phyloP scores from a whole-genome alignment of 2,113 vertebrate genomes.

The Nerophis ophidion region DNA sequence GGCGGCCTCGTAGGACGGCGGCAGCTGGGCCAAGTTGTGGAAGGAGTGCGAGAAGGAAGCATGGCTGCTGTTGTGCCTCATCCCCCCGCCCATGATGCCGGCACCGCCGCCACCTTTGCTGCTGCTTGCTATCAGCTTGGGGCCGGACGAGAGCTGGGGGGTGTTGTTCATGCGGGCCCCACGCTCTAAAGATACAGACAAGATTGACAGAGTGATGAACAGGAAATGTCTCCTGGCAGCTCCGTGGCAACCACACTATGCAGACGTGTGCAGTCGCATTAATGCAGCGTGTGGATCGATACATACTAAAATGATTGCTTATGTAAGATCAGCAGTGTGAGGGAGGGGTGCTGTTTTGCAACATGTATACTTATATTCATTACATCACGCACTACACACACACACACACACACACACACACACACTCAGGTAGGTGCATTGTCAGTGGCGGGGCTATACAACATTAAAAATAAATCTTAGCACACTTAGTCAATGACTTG shows the following conservation, averaged over 20 bases:
- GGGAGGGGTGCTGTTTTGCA: slow-evolving; percentile 38
- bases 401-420: slow-evolving; percentile 24
- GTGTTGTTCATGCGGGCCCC: slow-evolving; percentile 71
- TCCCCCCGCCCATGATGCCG: slow-evolving; percentile 22
- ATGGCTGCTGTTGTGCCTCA: slow-evolving; percentile 76
- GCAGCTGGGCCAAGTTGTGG: slow-evolving; percentile 88
- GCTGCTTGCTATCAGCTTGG: slow-evolving; percentile 51
- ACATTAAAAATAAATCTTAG: background rate
- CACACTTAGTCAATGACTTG: background rate
- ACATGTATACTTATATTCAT: slow-evolving; percentile 36
- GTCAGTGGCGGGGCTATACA: background rate
- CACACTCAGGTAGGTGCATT: slow-evolving; percentile 15
- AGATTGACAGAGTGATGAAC: background rate
- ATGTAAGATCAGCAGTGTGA: slow-evolving; percentile 35
- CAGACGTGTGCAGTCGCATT: slow-evolving; percentile 11
- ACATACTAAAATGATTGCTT: slow-evolving; percentile 43
- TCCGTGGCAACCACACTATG: slow-evolving; percentile 49
- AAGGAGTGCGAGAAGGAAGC: slow-evolving; percentile 83
- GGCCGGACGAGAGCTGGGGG: slow-evolving; percentile 69
- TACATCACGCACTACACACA: slow-evolving; percentile 31
- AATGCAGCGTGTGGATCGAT: slow-evolving; percentile 48
- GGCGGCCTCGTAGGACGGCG: slow-evolving; percentile 79
- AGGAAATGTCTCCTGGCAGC: slow-evolving; percentile 36
- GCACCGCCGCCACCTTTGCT: slow-evolving; percentile 37
- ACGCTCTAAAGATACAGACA: slow-evolving; percentile 53